Conservation (phyloP, 2,888 invertebrate species). For the Papilio demoleus region DNA sequence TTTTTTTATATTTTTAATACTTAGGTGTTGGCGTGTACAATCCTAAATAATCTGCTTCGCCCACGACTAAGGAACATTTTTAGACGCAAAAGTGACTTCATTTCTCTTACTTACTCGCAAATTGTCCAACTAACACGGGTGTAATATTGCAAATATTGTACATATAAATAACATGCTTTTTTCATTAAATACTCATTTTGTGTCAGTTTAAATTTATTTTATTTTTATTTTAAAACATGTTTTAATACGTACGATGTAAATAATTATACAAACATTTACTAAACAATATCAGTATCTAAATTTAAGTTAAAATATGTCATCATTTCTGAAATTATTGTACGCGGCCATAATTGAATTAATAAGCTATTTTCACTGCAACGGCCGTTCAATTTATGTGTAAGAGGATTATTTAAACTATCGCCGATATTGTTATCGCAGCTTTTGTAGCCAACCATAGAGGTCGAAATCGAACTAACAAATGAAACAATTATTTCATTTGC, state of each 20-base stretch:
- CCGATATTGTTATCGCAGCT: conserved; percentile 33
- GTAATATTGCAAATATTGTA: too few species aligned
- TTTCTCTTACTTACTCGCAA: background rate
- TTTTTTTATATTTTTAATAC: too few species aligned
- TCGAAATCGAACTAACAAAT: conserved; percentile 1
- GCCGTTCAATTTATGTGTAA: conserved; percentile 32
- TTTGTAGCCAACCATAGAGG: conserved; percentile 8
- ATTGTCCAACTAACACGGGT: too few species aligned
- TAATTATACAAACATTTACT: too few species aligned
- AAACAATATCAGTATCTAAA: too few species aligned
- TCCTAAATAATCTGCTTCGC: background rate
- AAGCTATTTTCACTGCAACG: conserved; percentile 37
- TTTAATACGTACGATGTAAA: too few species aligned
- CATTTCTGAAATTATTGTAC: conserved; percentile 28
- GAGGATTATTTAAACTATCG: conserved; percentile 37
- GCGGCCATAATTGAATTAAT: conserved; percentile 37
- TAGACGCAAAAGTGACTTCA: background rate
- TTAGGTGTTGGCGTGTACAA: background rate
- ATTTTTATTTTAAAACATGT: too few species aligned
- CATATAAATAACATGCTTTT: too few species aligned
- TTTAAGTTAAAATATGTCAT: conserved; percentile 19
- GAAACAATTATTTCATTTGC: conserved; percentile 1
- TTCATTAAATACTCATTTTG: too few species aligned
- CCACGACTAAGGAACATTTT: background rate
- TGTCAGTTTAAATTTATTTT: too few species aligned